A percentile compares a stretch with the other conserved stretches of the same genome.
phyloP scores from a whole-genome alignment of 2,113 vertebrate species.

The Aspidoscelis tigris region DNA sequence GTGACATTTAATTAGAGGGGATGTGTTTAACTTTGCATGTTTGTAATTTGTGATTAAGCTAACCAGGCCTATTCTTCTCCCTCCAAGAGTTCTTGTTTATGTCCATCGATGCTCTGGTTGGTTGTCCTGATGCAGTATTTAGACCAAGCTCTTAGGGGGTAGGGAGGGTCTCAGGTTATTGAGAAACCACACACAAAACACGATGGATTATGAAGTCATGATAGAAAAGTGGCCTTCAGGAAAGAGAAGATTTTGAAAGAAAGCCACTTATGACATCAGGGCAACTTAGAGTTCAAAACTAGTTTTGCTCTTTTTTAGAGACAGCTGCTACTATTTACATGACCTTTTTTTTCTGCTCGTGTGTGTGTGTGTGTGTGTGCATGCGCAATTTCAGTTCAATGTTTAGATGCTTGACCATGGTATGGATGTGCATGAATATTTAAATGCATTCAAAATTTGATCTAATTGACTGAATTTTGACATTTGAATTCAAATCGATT shows the following conservation, averaged over 20 bases:
- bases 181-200: not conserved
- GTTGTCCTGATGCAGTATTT: not conserved
- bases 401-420: conserved; percentile 48
- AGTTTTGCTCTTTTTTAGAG: not conserved
- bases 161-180: not conserved
- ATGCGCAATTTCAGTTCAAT: too few relatives aligned
- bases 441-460: too few relatives aligned
- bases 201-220: conserved; percentile 12
- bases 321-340: not conserved
- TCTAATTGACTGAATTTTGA: too few relatives aligned
- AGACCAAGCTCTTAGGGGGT: not conserved
- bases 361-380: not conserved
- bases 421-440: too few relatives aligned
- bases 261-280: not conserved
- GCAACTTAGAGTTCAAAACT: conserved; percentile 3
- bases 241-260: conserved; percentile 8
- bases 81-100: too few relatives aligned
- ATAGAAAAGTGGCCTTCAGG: not conserved
- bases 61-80: not conserved
- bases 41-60: not conserved
- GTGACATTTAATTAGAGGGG: not conserved
- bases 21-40: not conserved
- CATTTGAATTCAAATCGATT: too few relatives aligned
- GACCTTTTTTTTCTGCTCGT: not conserved
- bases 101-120: not conserved